Evolutionary conservation across 2,113 vertebrate species (phyloP), one percentile per base, ranked within the genome.

Genomic region (Piprites chloris): DNA sequence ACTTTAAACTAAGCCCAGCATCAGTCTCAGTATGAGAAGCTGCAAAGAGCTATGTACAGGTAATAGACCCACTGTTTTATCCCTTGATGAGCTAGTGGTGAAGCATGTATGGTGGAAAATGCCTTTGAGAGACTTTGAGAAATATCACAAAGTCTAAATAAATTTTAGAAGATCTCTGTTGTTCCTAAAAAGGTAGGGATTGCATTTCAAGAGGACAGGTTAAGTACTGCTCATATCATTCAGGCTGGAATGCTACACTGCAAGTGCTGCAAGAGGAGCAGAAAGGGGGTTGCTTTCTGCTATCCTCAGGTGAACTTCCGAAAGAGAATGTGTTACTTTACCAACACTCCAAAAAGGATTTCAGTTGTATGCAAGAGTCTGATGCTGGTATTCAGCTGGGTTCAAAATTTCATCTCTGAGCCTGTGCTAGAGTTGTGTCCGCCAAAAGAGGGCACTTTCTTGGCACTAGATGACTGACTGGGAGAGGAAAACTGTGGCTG

Each of bases 1-100:
- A 74, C 82, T 93, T 95, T 90, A 76, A 91, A 88, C 39, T 16
- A 16, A 96, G 83, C 47, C 24, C 86, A 92, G 76, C 85, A 90
- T 78, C 81, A 87, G 71, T 73, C 28, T 94, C 39, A 62, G 65
- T 81, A 68, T 59, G 63, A 91, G 76, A 78, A 87, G 72, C 81
- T 91, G 62, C 79, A 85, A 96, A 94, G 85, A 93, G 55, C 58
- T 83, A 10, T 46, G 44, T 55, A 47, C 67, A 46, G 82, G 62
- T 79, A 87, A 44, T 18, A 86, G 87, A 56, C 35, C 39, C 3
- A 4, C 47, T 50, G 35, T 78, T 93, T 91, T 87, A 56, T 52
- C 63, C 75, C 52, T 37, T 68, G 49, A n/a, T 47, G 46, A 42
- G 32, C 22, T 17, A 9, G 67, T 58, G 11, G 3, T 72, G 44